A percentile compares a stretch with the other conserved stretches of the same genome.
phyloP scores from a whole-genome alignment of 2,113 vertebrate species.

The Hypomesus transpacificus region DNA sequence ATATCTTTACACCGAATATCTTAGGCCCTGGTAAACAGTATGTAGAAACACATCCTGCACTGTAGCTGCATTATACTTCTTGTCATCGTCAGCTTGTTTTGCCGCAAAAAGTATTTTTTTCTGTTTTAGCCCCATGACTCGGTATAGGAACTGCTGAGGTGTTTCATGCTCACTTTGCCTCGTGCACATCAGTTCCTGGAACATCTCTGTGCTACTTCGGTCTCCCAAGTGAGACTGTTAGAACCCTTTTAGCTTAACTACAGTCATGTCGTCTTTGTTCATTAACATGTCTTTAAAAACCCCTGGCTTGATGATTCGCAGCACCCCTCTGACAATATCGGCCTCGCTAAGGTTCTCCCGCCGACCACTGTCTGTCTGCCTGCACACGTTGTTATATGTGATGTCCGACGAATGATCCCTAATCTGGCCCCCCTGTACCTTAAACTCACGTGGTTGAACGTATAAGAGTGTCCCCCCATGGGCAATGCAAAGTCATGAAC shows the following conservation, averaged over 20 bases:
- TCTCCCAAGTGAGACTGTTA: conserved; percentile 31
- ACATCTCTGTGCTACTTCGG: conserved; percentile 1
- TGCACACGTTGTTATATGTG: not conserved
- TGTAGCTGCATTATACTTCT: conserved; percentile 12
- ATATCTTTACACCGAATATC: too few relatives aligned
- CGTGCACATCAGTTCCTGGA: not conserved
- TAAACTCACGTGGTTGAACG: not conserved
- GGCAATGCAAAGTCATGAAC: not conserved
- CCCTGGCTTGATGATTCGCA: not conserved
- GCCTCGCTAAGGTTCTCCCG: not conserved
- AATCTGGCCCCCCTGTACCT: not conserved
- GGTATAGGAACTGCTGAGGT: conserved; percentile 29
- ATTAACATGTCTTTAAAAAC: conserved; percentile 20
- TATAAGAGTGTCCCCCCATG: not conserved
- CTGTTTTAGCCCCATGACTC: conserved; percentile 24
- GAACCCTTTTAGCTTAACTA: conserved; percentile 8
- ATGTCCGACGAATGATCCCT: not conserved
- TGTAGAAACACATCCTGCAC: conserved; percentile 30
- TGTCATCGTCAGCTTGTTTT: conserved; percentile 18
- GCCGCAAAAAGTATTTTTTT: conserved; percentile 19
- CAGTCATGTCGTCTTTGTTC: conserved; percentile 8
- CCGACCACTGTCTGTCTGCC: not conserved
- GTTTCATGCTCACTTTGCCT: conserved; percentile 10
- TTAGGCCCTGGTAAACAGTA: conserved; percentile 19
- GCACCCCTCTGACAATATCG: conserved; percentile 1